Base-by-base conservation (phyloP, 2,113 vertebrate species). In the Tiliqua scincoides region DNA sequence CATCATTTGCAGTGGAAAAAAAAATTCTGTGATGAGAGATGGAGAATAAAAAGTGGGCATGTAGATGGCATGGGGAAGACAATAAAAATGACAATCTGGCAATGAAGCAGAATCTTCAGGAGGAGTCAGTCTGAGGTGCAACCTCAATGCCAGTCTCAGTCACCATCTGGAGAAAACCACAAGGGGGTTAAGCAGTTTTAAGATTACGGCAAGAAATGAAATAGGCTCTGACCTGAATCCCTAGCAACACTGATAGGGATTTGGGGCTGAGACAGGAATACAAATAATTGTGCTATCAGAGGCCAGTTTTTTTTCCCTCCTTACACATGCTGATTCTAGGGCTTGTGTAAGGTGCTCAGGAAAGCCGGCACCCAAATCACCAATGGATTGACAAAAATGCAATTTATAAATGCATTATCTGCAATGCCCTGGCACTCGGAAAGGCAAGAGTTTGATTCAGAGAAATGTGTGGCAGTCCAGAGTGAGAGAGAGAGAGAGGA, bases 401-500 rank as follows among this genome's bases (percentile, higher is more conserved):
- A 30, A 23, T 6, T 1, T 3, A 43, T 2, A 0, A 2, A 84
- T 88, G 92, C 85, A 91, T 75, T 35, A 3, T 0, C 1, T 67
- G 82, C 78, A 77, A 30, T 43, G 82, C 35, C 2, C 68, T 72
- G 89, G 61, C 82, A 86, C 79, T 75, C 90, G 90, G 88, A 85
- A 85, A 85, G 77, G 72, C 80, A 84, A 90, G 70, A 68, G 7
- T 82, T 87, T 75, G 79, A 78, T 17, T 54, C 6, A 17, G 70
- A 88, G 79, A n/a, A 48, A 79, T 25, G 85, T 67, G 85, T 35
- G 52, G 68, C 70, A 87, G 81, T 83, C n/a, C 86, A 81, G 86
- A 83, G 81, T 18, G 40, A 86, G 25, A 78, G 15, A 80, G 82
- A 75, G 84, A 83, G n/a, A 23, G 84, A 54, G 91, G 88, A 48